Conservation (phyloP, 2,113 vertebrate species). For the Pycnonotus jocosus region DNA sequence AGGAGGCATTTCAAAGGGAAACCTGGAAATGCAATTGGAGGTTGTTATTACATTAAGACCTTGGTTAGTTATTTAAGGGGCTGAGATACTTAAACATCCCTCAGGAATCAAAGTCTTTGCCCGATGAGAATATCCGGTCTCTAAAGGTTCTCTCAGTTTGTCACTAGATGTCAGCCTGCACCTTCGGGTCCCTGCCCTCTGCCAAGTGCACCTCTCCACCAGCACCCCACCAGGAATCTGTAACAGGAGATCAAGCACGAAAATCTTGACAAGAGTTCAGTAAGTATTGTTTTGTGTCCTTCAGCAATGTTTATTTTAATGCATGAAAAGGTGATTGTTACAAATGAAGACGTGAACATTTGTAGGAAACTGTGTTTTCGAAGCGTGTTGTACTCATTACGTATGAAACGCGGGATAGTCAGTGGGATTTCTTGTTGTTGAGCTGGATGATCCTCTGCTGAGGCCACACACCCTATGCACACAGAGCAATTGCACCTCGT, state of each 20-base stretch:
- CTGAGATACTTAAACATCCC: neutral
- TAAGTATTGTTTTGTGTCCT: neutral
- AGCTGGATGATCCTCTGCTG: neutral
- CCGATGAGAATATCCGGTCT: neutral
- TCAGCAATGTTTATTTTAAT: constrained; percentile 27
- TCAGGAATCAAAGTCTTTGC: neutral
- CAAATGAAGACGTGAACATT: neutral
- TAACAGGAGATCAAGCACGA: accelerated
- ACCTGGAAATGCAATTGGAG: neutral
- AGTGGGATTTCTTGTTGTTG: neutral
- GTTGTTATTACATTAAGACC: neutral
- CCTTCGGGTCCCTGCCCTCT: neutral
- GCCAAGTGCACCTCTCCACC: too few species aligned
- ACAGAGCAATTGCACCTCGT: neutral
- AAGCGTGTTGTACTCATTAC: accelerated
- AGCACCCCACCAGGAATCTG: neutral
- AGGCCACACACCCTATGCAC: neutral
- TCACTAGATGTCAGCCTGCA: constrained; percentile 57
- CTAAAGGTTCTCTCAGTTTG: neutral
- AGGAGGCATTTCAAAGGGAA: neutral
- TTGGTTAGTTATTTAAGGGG: neutral
- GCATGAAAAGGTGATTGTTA: neutral
- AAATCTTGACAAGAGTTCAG: neutral
- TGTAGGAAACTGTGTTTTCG: neutral
- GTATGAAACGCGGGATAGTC: accelerated